Percentiles rank a stretch among this genome's conserved stretches.
These are phyloP conservation scores for Vicugna pacos DNA, from an alignment of 2,113 vertebrate species.

Conservation along the genomic window DNA sequence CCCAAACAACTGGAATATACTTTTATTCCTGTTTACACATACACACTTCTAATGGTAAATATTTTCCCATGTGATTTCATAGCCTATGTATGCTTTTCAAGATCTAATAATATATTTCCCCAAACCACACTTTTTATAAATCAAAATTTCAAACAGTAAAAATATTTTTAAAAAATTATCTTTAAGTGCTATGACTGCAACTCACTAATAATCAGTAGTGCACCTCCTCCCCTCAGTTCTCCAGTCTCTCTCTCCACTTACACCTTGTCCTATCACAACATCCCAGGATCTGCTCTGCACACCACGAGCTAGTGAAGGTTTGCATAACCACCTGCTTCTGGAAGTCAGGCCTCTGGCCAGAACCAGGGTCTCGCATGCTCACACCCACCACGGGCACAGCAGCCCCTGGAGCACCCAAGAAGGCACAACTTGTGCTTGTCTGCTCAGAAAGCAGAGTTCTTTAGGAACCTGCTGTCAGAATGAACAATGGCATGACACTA, in stretches of 20 bases:
- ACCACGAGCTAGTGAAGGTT: accelerated
- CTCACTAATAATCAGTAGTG: not conserved
- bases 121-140: not conserved
- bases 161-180: not conserved
- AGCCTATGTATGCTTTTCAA: not conserved
- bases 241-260: not conserved
- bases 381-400: not conserved
- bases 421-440: not conserved
- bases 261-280: not conserved
- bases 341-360: not conserved
- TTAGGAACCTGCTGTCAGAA: not conserved
- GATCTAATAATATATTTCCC: not conserved
- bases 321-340: not conserved
- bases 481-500: not conserved
- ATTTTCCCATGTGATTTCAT: not conserved
- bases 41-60: not conserved
- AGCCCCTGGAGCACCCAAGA: accelerated
- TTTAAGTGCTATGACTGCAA: too few species aligned
- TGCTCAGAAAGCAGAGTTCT: not conserved
- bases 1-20: not conserved
- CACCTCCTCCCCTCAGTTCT: not conserved
- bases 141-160: not conserved
- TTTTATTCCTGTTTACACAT: not conserved
- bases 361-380: accelerated
- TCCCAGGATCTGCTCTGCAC: accelerated